Conservation (phyloP, 2,797 vertebrate genomes). For the Protonibea diacanthus region DNA sequence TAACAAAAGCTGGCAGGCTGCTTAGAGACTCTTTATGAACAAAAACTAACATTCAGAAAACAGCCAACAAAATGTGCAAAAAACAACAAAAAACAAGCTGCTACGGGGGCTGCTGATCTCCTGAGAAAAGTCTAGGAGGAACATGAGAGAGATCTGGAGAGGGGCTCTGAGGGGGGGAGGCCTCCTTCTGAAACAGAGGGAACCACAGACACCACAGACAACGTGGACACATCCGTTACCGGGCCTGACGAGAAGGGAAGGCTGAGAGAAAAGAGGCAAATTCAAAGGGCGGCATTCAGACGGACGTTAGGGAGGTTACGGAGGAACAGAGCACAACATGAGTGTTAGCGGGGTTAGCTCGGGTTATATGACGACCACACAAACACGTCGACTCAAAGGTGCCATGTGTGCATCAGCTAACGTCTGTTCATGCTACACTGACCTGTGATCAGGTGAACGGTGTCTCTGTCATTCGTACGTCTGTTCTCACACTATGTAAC, state of each 20-base stretch:
- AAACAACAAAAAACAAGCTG: conserved; percentile 13
- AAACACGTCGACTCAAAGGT: conserved; percentile 11
- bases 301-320: conserved; percentile 33
- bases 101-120: conserved; percentile 41
- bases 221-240: conserved; percentile 69
- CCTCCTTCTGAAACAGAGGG: conserved; percentile 92
- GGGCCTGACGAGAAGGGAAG: conserved; percentile 22
- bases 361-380: background rate
- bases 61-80: conserved; percentile 65
- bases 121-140: conserved; percentile 79
- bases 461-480: no score
- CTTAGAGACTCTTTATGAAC: conserved; percentile 74
- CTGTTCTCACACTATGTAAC: no score
- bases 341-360: conserved; percentile 60
- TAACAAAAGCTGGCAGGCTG: conserved; percentile 86
- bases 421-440: no score
- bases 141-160: conserved; percentile 88
- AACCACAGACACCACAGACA: conserved; percentile 85
- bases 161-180: conserved; percentile 85
- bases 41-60: conserved; percentile 64
- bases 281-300: conserved; percentile 28
- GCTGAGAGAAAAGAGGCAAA: conserved; percentile 8
- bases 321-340: conserved; percentile 40
- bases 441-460: no score
- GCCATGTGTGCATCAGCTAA: conserved; percentile 17